These are phyloP conservation scores for Pteromalus puparum DNA, from an alignment of 1,140 invertebrate genomes.

Conservation along the genomic window DNA sequence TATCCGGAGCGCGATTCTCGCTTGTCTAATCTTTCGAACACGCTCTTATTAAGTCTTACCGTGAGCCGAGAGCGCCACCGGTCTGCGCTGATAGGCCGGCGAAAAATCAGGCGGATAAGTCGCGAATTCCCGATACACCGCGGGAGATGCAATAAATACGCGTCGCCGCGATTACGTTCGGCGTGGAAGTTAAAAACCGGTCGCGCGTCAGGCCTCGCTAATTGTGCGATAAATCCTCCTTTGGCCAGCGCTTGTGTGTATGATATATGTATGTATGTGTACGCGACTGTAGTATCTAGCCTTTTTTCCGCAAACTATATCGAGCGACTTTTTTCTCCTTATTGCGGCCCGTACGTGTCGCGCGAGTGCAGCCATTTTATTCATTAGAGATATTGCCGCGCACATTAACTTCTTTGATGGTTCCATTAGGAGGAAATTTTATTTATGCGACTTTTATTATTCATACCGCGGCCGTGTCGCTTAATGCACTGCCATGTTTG, in stretches of 20 bases:
- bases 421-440: conserved; percentile 8
- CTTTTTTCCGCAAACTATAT: conserved; percentile 22
- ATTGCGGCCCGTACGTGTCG: background rate
- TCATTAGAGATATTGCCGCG: conserved; percentile 14
- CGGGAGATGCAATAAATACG: conserved; percentile 57
- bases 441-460: conserved; percentile 33
- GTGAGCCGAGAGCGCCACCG: background rate
- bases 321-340: conserved; percentile 9
- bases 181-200: conserved; percentile 58
- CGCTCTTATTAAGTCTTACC: background rate
- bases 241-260: conserved; percentile 42
- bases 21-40: background rate
- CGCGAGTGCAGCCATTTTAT: background rate
- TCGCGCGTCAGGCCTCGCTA: conserved; percentile 57
- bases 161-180: conserved; percentile 46
- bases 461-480: conserved; percentile 41
- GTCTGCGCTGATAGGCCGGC: background rate
- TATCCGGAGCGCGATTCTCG: too few relatives aligned
- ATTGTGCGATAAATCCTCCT: conserved; percentile 62
- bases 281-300: conserved; percentile 30
- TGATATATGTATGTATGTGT: conserved; percentile 15
- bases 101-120: conserved; percentile 19
- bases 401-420: background rate
- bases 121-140: conserved; percentile 50
- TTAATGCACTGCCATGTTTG: background rate